A percentile compares a stretch with the other conserved stretches of the same genome.
These are phyloP conservation scores for Zaprionus lineosus DNA, from an alignment of 2,888 invertebrate genomes.

Conservation along the genomic window DNA sequence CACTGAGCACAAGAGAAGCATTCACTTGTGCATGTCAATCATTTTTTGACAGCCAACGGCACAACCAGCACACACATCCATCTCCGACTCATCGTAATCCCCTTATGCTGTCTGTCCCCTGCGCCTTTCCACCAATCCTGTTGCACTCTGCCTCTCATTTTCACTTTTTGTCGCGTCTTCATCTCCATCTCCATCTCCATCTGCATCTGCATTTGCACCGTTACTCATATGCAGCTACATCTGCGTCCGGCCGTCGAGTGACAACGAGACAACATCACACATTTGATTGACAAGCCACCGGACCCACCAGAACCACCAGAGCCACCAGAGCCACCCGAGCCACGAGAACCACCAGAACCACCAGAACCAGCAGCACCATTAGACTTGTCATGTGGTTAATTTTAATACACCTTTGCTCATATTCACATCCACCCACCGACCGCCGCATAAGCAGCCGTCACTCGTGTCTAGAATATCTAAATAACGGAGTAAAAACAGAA, in stretches of 20 bases:
- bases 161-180: too few species aligned
- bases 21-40: conserved; percentile 75
- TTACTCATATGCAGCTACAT: conserved; percentile 25
- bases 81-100: conserved; percentile 21
- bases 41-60: conserved; percentile 64
- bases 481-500: too few species aligned
- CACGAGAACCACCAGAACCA: too few species aligned
- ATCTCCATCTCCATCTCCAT: conserved; percentile 23
- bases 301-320: too few species aligned
- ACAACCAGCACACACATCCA: conserved; percentile 50
- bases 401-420: conserved; percentile 3
- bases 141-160: conserved; percentile 15
- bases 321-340: too few species aligned
- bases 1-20: conserved; percentile 31
- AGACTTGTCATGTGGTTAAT: not conserved
- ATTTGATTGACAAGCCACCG: conserved; percentile 53
- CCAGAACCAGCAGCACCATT: too few species aligned
- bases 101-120: too few species aligned
- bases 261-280: conserved; percentile 47
- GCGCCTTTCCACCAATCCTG: too few species aligned
- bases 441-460: too few species aligned
- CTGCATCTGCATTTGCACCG: conserved; percentile 35
- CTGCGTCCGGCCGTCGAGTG: conserved; percentile 8
- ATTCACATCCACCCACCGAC: too few species aligned
- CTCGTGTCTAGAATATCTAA: too few species aligned